phyloP scores from a whole-genome alignment of 30 jellyfish, hydroid and myxozoan genomes.

The Hydractinia symbiolongicarpus region DNA sequence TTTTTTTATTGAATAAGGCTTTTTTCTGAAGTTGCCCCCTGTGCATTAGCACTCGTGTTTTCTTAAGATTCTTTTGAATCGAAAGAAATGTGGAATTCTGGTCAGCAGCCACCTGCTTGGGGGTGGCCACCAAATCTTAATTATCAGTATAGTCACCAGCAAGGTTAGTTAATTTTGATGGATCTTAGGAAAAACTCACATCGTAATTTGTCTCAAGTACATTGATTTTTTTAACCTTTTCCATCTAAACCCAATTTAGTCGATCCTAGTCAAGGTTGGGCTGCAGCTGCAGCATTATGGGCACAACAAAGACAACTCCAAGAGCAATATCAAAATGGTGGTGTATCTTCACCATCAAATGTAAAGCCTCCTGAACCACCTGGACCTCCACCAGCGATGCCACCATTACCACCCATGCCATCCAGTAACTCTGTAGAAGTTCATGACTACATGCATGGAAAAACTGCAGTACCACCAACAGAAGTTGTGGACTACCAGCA shows the following conservation, averaged over 20 bases:
- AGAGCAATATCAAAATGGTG: constrained; percentile 55
- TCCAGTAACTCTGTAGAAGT: not conserved
- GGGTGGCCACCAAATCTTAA: constrained; percentile 42
- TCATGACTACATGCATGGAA: constrained; percentile 23
- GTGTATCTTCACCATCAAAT: constrained; percentile 10
- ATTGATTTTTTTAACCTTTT: not conserved
- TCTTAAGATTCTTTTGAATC: not conserved
- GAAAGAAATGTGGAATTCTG: not conserved
- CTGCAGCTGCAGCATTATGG: constrained; percentile 94
- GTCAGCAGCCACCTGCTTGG: constrained; percentile 34
- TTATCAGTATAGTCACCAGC: constrained; percentile 26
- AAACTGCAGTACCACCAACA: constrained; percentile 28
- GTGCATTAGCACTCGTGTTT: not conserved
- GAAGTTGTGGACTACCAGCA: constrained; percentile 32
- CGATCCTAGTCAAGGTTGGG: constrained; percentile 89
- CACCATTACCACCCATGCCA: constrained; percentile 27
- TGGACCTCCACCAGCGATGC: constrained; percentile 36
- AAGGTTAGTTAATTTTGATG: constrained; percentile 23
- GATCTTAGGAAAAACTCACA: not conserved
- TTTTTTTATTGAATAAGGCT: not conserved
- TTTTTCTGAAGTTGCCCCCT: constrained; percentile 11
- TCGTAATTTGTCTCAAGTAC: not conserved
- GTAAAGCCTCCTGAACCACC: constrained; percentile 53
- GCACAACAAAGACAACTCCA: constrained; percentile 87
- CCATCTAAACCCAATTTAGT: constrained; percentile 23